Percentiles rank a stretch among this genome's conserved stretches.
Evolutionary conservation across 2,797 vertebrate genomes (phyloP).

Genomic region (Prionace glauca): DNA sequence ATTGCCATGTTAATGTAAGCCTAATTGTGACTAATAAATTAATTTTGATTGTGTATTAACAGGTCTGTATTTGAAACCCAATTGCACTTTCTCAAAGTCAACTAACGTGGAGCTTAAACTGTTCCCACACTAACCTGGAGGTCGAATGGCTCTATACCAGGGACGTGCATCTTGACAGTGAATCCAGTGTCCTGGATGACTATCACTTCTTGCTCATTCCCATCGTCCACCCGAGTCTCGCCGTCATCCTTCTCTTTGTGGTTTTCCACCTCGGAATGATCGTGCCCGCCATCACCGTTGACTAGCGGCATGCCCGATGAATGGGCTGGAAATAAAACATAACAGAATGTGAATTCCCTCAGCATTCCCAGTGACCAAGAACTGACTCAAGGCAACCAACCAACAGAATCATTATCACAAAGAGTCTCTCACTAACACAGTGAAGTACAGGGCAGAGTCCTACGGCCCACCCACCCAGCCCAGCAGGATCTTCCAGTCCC

Average conservation of each 20-base stretch:
- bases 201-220: conserved; percentile 93
- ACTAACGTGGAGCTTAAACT: neutral
- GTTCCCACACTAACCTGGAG: conserved; percentile 68
- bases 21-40: neutral
- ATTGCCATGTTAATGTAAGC: too few species aligned
- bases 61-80: neutral
- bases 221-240: conserved; percentile 68
- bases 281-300: conserved; percentile 71
- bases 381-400: neutral
- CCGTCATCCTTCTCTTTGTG: conserved; percentile 62
- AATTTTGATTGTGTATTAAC: neutral
- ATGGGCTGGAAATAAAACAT: conserved; percentile 57
- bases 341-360: neutral
- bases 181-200: conserved; percentile 99
- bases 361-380: neutral
- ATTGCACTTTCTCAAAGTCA: neutral
- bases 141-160: conserved; percentile 88
- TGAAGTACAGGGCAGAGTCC: too few species aligned
- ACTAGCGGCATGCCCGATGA: conserved; percentile 69
- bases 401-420: neutral
- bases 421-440: neutral
- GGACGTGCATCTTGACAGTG: conserved; percentile 90
- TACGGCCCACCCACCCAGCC: too few species aligned
- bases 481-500: too few species aligned
- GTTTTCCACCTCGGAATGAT: conserved; percentile 45